phyloP scores from a whole-genome alignment of 2,888 invertebrate species.

The Noctua janthina region DNA sequence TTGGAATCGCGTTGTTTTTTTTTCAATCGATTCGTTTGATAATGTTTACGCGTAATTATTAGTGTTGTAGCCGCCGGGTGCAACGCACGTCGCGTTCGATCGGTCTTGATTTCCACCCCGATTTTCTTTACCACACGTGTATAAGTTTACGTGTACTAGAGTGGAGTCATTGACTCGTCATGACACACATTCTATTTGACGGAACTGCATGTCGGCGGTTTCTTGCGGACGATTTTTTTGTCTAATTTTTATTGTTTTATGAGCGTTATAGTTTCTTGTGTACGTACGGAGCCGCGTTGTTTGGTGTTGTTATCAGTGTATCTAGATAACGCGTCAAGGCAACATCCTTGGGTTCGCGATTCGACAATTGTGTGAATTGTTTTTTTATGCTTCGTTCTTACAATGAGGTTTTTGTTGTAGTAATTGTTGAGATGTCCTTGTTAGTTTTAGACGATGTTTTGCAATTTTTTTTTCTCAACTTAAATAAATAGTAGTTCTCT shows the following conservation, averaged over 20 bases:
- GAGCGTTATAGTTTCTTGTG: constrained; percentile 73
- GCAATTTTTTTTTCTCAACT: constrained; percentile 9
- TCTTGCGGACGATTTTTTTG: constrained; percentile 75
- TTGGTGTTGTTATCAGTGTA: constrained; percentile 74
- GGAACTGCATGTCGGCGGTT: constrained; percentile 82
- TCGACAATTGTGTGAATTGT: constrained; percentile 69
- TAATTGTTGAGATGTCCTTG: constrained; percentile 50
- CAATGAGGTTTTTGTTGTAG: constrained; percentile 61
- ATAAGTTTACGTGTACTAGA: constrained; percentile 81
- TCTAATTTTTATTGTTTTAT: constrained; percentile 77
- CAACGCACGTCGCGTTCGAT: constrained; percentile 75
- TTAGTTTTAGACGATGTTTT: constrained; percentile 28
- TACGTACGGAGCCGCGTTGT: constrained; percentile 65
- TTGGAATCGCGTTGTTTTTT: constrained; percentile 74
- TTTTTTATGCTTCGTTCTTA: constrained; percentile 51
- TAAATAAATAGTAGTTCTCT: not conserved
- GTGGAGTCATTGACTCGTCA: constrained; percentile 88
- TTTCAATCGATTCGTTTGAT: constrained; percentile 71
- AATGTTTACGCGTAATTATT: constrained; percentile 75
- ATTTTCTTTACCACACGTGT: constrained; percentile 82
- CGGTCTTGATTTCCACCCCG: constrained; percentile 71
- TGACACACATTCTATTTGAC: constrained; percentile 90
- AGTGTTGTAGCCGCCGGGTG: constrained; percentile 68
- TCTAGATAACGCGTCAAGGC: constrained; percentile 77
- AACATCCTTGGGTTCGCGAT: constrained; percentile 71